Percentiles rank a stretch among this genome's conserved stretches.
These are phyloP conservation scores for Galago senegalensis DNA, from an alignment of 2,797 vertebrate genomes.

Conservation along the genomic window DNA sequence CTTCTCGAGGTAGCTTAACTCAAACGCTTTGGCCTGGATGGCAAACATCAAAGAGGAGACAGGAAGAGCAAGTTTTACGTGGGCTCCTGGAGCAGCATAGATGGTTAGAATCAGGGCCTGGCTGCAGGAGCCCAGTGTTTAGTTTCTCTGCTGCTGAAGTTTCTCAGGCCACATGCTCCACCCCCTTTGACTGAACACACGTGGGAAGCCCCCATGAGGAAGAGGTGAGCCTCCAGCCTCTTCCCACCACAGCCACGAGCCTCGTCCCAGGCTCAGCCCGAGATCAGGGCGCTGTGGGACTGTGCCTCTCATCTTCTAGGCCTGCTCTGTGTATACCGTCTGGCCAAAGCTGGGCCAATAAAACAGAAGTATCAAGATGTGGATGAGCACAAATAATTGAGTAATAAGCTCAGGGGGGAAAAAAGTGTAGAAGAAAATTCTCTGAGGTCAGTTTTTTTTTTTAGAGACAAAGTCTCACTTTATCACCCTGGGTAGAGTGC, in stretches of 20 bases:
- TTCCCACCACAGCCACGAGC: not conserved
- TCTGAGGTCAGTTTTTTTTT: not conserved
- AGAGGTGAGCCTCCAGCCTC: not conserved
- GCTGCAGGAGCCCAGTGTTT: not conserved
- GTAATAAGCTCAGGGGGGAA: not conserved
- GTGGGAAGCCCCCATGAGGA: not conserved
- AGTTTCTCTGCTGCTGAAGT: not conserved
- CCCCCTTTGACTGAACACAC: not conserved
- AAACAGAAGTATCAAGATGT: not conserved
- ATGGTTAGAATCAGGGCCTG: not conserved
- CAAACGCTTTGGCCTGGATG: constrained; percentile 97
- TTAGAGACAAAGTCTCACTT: too few relatives aligned
- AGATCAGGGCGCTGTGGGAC: not conserved
- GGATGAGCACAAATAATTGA: not conserved
- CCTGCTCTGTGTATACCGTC: not conserved
- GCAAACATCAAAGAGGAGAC: constrained; percentile 52
- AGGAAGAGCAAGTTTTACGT: not conserved
- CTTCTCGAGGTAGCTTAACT: constrained; percentile 98
- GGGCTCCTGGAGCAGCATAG: constrained; percentile 8
- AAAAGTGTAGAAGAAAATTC: not conserved
- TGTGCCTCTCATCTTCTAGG: not conserved
- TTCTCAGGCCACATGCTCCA: not conserved
- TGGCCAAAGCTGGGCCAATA: not conserved
- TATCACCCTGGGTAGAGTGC: too few relatives aligned
- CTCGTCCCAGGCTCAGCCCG: too few relatives aligned